These are phyloP conservation scores for Cheilosia impressa DNA, from an alignment of 2,888 invertebrate species.

Conservation along the genomic window DNA sequence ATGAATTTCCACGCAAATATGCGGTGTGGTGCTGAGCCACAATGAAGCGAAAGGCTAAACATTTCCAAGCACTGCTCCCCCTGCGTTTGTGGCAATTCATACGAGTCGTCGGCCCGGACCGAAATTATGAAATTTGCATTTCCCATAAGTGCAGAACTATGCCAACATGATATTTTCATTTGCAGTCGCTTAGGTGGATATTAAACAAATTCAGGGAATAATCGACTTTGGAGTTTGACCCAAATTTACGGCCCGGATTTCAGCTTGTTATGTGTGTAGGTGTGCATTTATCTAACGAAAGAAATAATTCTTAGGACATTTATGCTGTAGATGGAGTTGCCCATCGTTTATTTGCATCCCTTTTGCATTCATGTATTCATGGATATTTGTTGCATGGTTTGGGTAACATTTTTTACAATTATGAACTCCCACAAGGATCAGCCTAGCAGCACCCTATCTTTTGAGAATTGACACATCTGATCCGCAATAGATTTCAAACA, in stretches of 20 bases:
- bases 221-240: slow-evolving; percentile 20
- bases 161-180: neutral
- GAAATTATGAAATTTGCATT: slow-evolving; percentile 35
- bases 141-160: neutral
- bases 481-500: too few relatives aligned
- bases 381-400: too few relatives aligned
- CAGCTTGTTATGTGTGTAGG: too few relatives aligned
- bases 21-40: slow-evolving; percentile 27
- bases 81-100: slow-evolving; percentile 13
- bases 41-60: slow-evolving; percentile 7
- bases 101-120: neutral
- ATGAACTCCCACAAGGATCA: too few relatives aligned
- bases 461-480: too few relatives aligned
- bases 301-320: too few relatives aligned
- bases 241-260: neutral
- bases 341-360: too few relatives aligned
- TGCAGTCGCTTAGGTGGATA: slow-evolving; percentile 20
- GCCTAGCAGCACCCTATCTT: too few relatives aligned
- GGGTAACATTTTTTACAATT: too few relatives aligned
- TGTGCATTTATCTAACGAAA: too few relatives aligned
- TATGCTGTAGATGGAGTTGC: too few relatives aligned
- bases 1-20: slow-evolving; percentile 49
- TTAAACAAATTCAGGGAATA: slow-evolving; percentile 21
- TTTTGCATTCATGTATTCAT: too few relatives aligned
- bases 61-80: neutral